Percentiles rank a stretch among this genome's conserved stretches.
phyloP scores from a whole-genome alignment of 2,797 vertebrate species.

The Monodelphis domestica region DNA sequence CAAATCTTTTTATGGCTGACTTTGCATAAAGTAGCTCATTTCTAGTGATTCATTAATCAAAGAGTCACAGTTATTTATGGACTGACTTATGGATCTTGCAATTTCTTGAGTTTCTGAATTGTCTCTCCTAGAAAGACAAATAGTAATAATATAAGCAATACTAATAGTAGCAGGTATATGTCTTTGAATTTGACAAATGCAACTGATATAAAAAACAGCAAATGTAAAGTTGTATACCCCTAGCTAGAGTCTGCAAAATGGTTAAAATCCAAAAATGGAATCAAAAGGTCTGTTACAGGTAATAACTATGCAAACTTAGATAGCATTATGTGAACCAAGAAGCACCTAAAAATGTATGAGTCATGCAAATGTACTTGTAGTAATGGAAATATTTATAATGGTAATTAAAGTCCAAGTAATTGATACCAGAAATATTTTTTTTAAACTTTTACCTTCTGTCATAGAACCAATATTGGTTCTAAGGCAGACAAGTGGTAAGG shows the following conservation, averaged over 20 bases:
- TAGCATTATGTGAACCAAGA: not conserved
- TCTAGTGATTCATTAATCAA: not conserved
- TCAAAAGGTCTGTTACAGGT: not conserved
- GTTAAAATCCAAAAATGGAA: not conserved
- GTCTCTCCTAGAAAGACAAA: not conserved
- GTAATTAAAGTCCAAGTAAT: not conserved
- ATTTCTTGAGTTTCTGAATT: not conserved
- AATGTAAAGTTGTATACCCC: not conserved
- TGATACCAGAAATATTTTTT: not conserved
- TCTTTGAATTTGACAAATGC: not conserved
- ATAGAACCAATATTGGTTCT: no score
- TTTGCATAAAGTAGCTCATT: slow-evolving; percentile 23
- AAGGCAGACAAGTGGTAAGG: no score
- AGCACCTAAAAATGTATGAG: not conserved
- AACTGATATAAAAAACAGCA: not conserved
- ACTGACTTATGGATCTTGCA: not conserved
- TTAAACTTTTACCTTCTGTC: no score
- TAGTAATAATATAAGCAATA: not conserved
- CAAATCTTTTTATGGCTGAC: slow-evolving; percentile 24
- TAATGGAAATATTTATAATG: not conserved
- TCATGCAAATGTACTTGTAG: not conserved
- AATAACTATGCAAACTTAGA: not conserved
- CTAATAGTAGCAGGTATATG: not conserved
- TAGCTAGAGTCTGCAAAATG: not conserved
- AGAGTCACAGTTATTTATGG: not conserved